phyloP scores from a whole-genome alignment of 2,888 invertebrate genomes.

The Macaria notata region DNA sequence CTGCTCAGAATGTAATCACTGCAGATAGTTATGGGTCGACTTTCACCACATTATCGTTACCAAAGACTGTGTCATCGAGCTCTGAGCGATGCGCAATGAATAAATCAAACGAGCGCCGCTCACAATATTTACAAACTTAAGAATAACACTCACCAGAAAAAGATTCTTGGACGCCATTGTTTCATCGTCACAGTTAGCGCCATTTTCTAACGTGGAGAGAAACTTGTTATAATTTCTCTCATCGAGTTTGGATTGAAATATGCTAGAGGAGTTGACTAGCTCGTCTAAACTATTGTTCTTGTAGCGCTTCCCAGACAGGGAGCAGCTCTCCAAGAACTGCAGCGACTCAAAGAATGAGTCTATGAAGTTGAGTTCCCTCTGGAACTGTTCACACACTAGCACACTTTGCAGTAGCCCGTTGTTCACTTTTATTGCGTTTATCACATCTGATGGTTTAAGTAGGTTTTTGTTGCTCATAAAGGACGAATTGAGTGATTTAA shows the following conservation, averaged over 20 bases:
- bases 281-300: constrained; percentile 51
- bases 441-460: constrained; percentile 74
- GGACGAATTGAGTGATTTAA: constrained; percentile 55
- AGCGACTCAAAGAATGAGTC: constrained; percentile 77
- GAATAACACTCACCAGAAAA: constrained; percentile 76
- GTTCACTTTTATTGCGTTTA: constrained; percentile 67
- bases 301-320: constrained; percentile 56
- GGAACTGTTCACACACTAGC: constrained; percentile 70
- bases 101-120: constrained; percentile 32
- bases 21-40: constrained; percentile 15
- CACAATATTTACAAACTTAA: constrained; percentile 65
- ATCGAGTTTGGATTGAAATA: constrained; percentile 49
- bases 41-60: constrained; percentile 26
- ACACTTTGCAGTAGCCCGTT: constrained; percentile 59
- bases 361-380: constrained; percentile 73
- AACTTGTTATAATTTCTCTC: constrained; percentile 56
- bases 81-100: constrained; percentile 31
- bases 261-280: constrained; percentile 44
- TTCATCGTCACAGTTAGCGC: constrained; percentile 60
- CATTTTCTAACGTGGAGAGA: constrained; percentile 65
- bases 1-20: constrained; percentile 3
- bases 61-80: constrained; percentile 21
- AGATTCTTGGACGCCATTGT: constrained; percentile 78
- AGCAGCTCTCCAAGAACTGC: constrained; percentile 69
- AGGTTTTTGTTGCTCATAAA: constrained; percentile 58